Evolutionary conservation across 2,797 vertebrate species (phyloP), one percentile per base, ranked within the genome.

Genomic region (Melanotaenia pygmaea): DNA sequence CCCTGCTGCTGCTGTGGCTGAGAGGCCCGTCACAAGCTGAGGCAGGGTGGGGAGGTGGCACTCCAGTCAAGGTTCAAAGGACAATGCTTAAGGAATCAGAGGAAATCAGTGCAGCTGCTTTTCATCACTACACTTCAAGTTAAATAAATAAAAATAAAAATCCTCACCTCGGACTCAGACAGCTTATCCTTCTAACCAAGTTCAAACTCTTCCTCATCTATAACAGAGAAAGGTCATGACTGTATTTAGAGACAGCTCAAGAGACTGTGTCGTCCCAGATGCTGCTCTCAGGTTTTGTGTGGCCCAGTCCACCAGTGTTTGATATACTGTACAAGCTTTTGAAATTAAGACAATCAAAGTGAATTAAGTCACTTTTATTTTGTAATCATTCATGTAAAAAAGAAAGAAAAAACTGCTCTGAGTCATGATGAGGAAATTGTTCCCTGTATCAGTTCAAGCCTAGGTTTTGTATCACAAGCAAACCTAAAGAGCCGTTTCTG

Each of bases 31-130:
- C 82, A 61, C 60, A 51, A 60, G 74, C 74, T 24, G 60, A 59
- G 71, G 40, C n/a, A 28, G 22, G 26, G 22, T 26, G 18, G 5
- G 40, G 13, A 43, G 22, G 62, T 16, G 14, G 30, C n/a, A 22
- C 74, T 0, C 38, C 51, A 61, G 80, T 86, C 86, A 63, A 73
- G 82, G 85, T 84, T 91, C 88, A 89, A 75, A 75, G 74, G 86
- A 88, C 82, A 79, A 38, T 22, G 71, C 76, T 84, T 77, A 76
- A 81, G 71, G 75, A 90, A 82, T 77, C 65, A 63, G 64, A 62
- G 72, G 61, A 75, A 75, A 68, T 38, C 11, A 10, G 63, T 69
- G 70, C 91, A 90, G 88, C 90, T 89, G 93, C 60, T 86, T 90
- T 89, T 70, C 81, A 88, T 91, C 91, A 85, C 70, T 67, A 59